phyloP scores from a whole-genome alignment of 1,140 invertebrate genomes.

The Scaptomyza graminum region DNA sequence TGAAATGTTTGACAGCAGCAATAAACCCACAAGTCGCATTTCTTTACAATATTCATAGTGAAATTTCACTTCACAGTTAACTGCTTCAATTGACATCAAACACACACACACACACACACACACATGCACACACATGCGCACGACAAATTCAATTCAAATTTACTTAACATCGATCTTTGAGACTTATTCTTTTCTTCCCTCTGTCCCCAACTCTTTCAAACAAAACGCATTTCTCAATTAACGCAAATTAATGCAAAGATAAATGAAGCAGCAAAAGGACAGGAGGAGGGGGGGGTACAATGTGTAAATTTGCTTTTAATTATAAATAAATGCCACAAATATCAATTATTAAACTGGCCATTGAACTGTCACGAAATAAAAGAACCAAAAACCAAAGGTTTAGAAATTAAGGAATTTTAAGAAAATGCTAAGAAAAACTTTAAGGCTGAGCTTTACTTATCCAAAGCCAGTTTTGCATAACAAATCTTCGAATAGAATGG shows the following conservation, averaged over 20 bases:
- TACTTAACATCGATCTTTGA: slow-evolving; percentile 58
- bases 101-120: slow-evolving; percentile 18
- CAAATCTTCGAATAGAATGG: no score
- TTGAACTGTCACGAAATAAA: slow-evolving; percentile 15
- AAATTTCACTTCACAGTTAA: slow-evolving; percentile 79
- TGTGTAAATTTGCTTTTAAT: slow-evolving; percentile 51
- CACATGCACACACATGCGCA: not conserved
- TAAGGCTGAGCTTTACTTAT: no score
- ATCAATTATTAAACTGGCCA: slow-evolving; percentile 24
- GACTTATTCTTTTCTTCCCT: not conserved
- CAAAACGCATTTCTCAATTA: slow-evolving; percentile 57
- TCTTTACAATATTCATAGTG: slow-evolving; percentile 35
- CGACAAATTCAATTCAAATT: slow-evolving; percentile 72
- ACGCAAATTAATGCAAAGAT: slow-evolving; percentile 38
- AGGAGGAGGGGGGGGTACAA: slow-evolving; percentile 3
- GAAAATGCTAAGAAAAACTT: not conserved
- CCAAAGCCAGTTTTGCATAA: no score
- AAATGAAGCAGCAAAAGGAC: not conserved
- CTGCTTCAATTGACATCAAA: slow-evolving; percentile 70
- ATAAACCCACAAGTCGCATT: slow-evolving; percentile 9
- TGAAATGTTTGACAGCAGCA: slow-evolving; percentile 72
- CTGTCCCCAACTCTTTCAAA: slow-evolving; percentile 12
- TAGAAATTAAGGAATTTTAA: not conserved
- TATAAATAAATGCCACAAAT: slow-evolving; percentile 25
- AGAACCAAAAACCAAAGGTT: not conserved